Evolutionary conservation across 2,888 invertebrate species (phyloP), one percentile per base, ranked within the genome.

Genomic region (Monochamus alternatus): DNA sequence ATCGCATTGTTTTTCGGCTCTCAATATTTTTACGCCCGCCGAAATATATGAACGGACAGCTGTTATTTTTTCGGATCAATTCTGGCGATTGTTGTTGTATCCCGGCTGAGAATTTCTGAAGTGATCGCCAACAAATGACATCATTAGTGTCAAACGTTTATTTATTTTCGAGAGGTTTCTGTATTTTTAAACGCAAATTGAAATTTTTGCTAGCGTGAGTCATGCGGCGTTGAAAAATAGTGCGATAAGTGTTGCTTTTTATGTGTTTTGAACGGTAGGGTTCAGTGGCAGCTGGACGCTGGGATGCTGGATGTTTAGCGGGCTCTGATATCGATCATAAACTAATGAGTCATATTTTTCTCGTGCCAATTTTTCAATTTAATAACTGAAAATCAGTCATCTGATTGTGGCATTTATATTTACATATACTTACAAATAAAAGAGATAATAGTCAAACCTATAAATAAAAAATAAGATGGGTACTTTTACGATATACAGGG

Each of bases 101-200:
- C 14, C 55, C 8, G 55, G 55, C 14, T 14, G 47, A 55, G 55
- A 55, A 3, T 55, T 55, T 12, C 5, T 7, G 55, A 55, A 14
- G 14, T 3, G 55, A 69, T 69, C 69, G 69, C 69, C 69, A 69
- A 47, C 60, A 31, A 69, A 60, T 69, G 69, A 69, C 69, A 69
- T 69, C 69, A 69, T 69, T 69, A 69, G 60, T 69, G 69, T 69
- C 60, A 60, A 14, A 68, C 43, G 44, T 59, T 68, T 14, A 59
- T 69, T 69, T 59, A 60, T 69, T 69, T 69, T 69, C 69, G 69
- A n/a, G 22, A 22, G 60, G n/a, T 59, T 10, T 44, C 60, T 47
- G 44, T 69, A 69, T 69, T 69, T 69, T 69, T 62, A 62, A 68
- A 58, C 58, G 22, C 62, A 1, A 8, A 38, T 68, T 14, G 22